Evolutionary conservation across 2,113 vertebrate genomes (phyloP).

Genomic region (Dromiciops gliroides): DNA sequence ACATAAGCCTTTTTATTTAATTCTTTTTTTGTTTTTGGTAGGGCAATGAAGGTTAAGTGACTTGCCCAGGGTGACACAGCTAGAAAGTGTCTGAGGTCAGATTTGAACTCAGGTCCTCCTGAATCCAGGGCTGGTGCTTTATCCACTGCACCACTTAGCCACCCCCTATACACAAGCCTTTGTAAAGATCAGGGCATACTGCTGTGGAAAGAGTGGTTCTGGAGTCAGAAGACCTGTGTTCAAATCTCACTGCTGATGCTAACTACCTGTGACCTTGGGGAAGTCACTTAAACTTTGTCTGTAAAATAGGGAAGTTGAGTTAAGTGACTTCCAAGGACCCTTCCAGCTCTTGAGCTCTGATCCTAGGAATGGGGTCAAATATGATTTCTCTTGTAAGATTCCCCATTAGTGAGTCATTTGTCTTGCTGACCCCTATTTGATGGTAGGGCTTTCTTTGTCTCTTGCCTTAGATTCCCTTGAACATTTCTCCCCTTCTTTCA

Average conservation of each 20-base stretch:
- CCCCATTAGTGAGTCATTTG: neutral
- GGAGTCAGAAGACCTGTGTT: neutral
- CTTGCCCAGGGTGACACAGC: too few species aligned
- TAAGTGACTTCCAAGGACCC: neutral
- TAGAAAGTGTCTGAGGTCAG: too few species aligned
- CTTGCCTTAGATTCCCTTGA: neutral
- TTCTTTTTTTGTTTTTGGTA: too few species aligned
- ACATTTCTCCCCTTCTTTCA: neutral
- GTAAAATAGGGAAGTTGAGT: neutral
- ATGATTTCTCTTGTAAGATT: neutral
- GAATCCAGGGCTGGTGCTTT: too few species aligned
- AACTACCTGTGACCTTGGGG: neutral
- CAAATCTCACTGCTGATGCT: neutral
- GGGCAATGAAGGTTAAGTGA: too few species aligned
- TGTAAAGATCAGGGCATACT: neutral
- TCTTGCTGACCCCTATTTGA: neutral
- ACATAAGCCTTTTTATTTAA: neutral
- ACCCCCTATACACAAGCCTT: neutral
- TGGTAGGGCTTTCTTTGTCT: neutral
- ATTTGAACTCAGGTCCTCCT: too few species aligned
- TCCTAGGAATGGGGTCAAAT: neutral
- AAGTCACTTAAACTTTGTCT: neutral
- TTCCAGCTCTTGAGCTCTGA: neutral
- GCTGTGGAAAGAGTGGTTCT: neutral
- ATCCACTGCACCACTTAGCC: too few species aligned